Evolutionary conservation across 2,113 vertebrate species (phyloP).

Genomic region (Peromyscus maniculatus): DNA sequence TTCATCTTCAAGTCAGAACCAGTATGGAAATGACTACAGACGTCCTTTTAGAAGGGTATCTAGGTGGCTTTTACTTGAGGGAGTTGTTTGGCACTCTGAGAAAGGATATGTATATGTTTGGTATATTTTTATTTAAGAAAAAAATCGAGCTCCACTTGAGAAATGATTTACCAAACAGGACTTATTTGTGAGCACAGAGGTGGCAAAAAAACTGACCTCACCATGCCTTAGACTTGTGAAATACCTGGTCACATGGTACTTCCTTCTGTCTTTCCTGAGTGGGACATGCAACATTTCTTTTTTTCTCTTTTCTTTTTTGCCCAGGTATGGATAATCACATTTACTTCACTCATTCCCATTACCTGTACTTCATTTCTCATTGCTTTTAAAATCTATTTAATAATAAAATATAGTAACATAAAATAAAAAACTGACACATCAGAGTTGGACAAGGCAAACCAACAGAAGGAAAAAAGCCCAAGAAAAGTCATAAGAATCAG

Average conservation of each 20-base stretch:
- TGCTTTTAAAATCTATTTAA: neutral
- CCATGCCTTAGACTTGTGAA: neutral
- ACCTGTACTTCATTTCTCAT: neutral
- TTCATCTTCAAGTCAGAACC: neutral
- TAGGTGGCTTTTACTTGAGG: slow-evolving; percentile 43
- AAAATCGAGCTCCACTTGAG: slow-evolving; percentile 48
- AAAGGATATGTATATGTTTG: neutral
- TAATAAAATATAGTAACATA: neutral
- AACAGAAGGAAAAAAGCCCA: neutral
- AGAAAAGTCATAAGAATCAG: neutral
- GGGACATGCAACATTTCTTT: neutral
- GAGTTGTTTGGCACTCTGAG: slow-evolving; percentile 20
- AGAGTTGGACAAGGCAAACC: neutral
- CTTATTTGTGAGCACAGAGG: slow-evolving; percentile 55
- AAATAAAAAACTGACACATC: neutral
- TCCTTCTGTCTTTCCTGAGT: neutral
- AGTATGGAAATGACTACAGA: neutral
- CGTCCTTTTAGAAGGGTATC: neutral
- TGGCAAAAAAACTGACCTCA: neutral
- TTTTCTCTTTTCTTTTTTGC: neutral
- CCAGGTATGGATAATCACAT: neutral
- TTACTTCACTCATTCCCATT: neutral
- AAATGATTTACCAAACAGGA: slow-evolving; percentile 30
- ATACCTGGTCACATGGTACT: neutral
- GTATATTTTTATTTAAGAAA: slow-evolving; percentile 14